Evolutionary conservation across 1,140 invertebrate species (phyloP), one percentile per base, ranked within the genome.

Genomic region (Papilio aristodemus): DNA sequence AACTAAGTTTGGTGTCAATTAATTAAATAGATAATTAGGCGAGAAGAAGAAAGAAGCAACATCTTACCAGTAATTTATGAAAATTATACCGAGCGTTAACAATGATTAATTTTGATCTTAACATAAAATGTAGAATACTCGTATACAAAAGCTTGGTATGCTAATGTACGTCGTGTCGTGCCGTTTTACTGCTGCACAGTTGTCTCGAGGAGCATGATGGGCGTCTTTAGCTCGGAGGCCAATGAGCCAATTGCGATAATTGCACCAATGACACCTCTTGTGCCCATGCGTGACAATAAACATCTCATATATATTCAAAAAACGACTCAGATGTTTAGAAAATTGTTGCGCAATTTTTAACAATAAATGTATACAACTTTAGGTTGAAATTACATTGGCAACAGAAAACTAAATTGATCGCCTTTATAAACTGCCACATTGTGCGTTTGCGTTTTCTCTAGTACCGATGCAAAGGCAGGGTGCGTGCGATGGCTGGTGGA

Each of bases 201-300:
- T 50, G 10, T 43, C 17, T 54, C 46, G 62, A 71, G 70, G 68
- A 68, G 72, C 73, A 73, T 78, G 79, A 87, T 86, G 89, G 87
- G 86, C 87, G 87, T 86, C 84, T 84, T 83, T 81, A 77, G 77
- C 77, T 84, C 75, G 77, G 80, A 84, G 82, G 81, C 82, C 83
- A 85, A 82, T 84, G 81, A 87, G 85, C 89, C 89, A 91, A 89
- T 91, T 90, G 86, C 83, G 77, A 84, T 90, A 91, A 91, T 91
- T 91, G 86, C 80, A 74, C 69, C 77, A 80, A 79, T 81, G 85
- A 90, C 87, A 89, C 86, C 78, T 83, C 75, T 83, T 76, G 73
- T 78, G 75, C 71, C 70, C 76, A 81, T 84, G 80, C 80, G 78
- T 84, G 78, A 82, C 82, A 73, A 78, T 79, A 80, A 80, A 78